These are phyloP conservation scores for Diplodus sargus DNA, from an alignment of 2,797 vertebrate genomes.

Conservation along the genomic window DNA sequence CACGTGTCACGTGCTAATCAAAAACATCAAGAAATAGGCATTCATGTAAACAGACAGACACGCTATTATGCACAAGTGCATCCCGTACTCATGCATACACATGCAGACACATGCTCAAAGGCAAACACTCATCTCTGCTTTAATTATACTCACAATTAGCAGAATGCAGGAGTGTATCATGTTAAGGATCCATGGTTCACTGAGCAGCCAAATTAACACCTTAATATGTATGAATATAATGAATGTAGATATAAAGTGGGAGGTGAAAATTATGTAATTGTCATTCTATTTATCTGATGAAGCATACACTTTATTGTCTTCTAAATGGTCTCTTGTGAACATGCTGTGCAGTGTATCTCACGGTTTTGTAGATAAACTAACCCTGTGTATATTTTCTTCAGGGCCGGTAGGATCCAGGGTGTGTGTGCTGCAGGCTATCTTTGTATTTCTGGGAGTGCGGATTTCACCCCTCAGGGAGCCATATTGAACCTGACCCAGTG, in stretches of 20 bases:
- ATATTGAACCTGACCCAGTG: slow-evolving; percentile 78
- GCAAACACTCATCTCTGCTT: slow-evolving; percentile 36
- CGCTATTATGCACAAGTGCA: neutral
- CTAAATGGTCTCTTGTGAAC: slow-evolving; percentile 2
- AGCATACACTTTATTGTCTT: slow-evolving; percentile 6
- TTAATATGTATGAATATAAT: slow-evolving; percentile 44
- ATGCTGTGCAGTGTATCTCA: neutral
- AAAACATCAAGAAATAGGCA: slow-evolving; percentile 4
- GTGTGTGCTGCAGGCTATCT: slow-evolving; percentile 90
- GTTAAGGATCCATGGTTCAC: slow-evolving; percentile 48
- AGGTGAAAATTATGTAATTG: slow-evolving; percentile 22
- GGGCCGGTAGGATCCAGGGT: slow-evolving; percentile 88
- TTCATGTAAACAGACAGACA: neutral
- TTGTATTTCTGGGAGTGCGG: slow-evolving; percentile 89
- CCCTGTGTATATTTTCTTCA: slow-evolving; percentile 62
- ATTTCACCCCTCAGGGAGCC: slow-evolving; percentile 79
- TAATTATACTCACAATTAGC: slow-evolving; percentile 47
- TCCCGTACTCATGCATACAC: slow-evolving; percentile 2
- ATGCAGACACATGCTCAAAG: slow-evolving; percentile 31
- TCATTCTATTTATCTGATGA: slow-evolving; percentile 42
- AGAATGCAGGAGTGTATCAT: slow-evolving; percentile 16
- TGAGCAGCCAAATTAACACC: slow-evolving; percentile 48
- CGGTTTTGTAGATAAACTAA: slow-evolving; percentile 2
- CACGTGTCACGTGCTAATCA: neutral
- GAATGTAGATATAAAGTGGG: slow-evolving; percentile 15